Base-by-base conservation (phyloP, 2,113 vertebrate genomes). In the Forbesichthys papilliferus region DNA sequence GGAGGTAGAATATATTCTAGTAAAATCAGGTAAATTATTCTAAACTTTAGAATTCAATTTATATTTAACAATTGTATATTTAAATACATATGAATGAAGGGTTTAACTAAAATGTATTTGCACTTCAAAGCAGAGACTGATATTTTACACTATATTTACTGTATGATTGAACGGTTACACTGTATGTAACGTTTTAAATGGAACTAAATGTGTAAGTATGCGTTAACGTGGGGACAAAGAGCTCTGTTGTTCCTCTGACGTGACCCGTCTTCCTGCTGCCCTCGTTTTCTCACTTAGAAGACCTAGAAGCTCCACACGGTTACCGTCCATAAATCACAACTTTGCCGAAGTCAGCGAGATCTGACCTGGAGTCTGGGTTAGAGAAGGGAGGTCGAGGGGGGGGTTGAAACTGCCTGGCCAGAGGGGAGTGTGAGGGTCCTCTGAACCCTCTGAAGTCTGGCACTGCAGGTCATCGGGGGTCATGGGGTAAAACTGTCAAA, bases 381-480 rank as follows among this genome's bases (percentile, higher is more conserved):
- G 51, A 13, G 51, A 62, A 34, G 63, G 51, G 48, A 34, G 61
- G 77, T 72, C 11, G 8, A 11, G 68, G 59, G 27, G 34, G 3
- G 64, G 64, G 27, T 34, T n/a, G 27, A 14, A 56, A 60, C 48
- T 14, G 48, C 11, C 36, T 72, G 48, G 71, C 62, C 6, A 49
- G 56, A 80, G 66, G 71, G 60, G 61, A 60, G 55, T 68, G 71
- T 61, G 6, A 3, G 36, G 73, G 73, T 11, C 52, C 12, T 67
- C 9, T 27, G 18, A n/a, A 59, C 14, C 58, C 68, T 71, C 75
- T 79, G 65, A 86, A 78, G 65, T 68, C 75, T 56, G 58, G 18
- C 55, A n/a, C 64, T 53, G 62, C 58, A 68, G 83, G 79, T 86
- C 73, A 75, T 69, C 42, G 10, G 1, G 51, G 78, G 81, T 79